Evolutionary conservation across 2,113 vertebrate genomes (phyloP).

Genomic region (Solea senegalensis): DNA sequence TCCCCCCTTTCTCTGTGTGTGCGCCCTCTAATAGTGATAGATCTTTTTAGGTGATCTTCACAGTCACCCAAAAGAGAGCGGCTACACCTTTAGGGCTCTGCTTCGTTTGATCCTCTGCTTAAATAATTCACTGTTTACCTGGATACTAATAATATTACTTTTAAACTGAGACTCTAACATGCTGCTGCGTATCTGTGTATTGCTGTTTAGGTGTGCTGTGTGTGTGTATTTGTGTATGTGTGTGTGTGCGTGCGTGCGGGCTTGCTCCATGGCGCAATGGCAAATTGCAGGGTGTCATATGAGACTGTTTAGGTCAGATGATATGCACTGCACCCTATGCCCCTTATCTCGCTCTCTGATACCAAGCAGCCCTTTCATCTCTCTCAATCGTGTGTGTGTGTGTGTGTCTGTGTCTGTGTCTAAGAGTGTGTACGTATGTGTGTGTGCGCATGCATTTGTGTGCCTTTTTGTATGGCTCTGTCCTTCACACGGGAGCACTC

Average conservation of each 20-base stretch:
- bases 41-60: conserved; percentile 63
- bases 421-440: conserved; percentile 26
- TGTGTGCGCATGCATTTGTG: conserved; percentile 25
- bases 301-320: conserved; percentile 79
- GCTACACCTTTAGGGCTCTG: conserved; percentile 56
- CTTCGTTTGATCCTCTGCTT: conserved; percentile 27
- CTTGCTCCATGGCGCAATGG: conserved; percentile 60
- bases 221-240: conserved; percentile 21
- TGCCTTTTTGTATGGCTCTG: conserved; percentile 69
- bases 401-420: conserved; percentile 10
- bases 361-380: conserved; percentile 70
- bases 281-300: conserved; percentile 81
- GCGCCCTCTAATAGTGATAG: conserved; percentile 56
- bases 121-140: conserved; percentile 26
- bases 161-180: conserved; percentile 34
- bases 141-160: conserved; percentile 16
- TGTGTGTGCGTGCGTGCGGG: conserved; percentile 35
- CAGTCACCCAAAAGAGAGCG: conserved; percentile 60
- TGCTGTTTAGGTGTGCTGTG: conserved; percentile 22
- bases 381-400: conserved; percentile 39
- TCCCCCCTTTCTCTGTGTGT: conserved; percentile 15
- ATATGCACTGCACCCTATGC: conserved; percentile 66
- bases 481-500: conserved; percentile 74
- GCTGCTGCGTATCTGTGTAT: conserved; percentile 31
- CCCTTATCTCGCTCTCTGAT: conserved; percentile 70